A percentile compares a stretch with the other conserved stretches of the same genome.
These are phyloP conservation scores for Aldabrachelys gigantea DNA, from an alignment of 2,113 vertebrate species.

Conservation along the genomic window DNA sequence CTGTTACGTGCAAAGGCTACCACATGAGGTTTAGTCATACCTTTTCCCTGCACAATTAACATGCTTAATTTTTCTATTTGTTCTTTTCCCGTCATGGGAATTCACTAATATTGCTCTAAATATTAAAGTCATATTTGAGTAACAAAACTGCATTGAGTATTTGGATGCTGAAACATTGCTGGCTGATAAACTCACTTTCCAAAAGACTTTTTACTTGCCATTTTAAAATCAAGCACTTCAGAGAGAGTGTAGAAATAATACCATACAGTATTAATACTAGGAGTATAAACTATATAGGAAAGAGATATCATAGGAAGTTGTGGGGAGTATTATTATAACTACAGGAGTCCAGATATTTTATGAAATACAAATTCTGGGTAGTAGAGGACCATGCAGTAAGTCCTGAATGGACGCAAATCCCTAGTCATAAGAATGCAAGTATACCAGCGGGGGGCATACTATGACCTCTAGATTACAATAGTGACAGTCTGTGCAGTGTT, in stretches of 20 bases:
- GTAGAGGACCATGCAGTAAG: not conserved
- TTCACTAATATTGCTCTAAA: not conserved
- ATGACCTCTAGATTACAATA: not conserved
- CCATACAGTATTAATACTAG: not conserved
- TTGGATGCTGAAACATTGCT: not conserved
- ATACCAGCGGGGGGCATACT: not conserved
- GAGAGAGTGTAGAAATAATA: not conserved
- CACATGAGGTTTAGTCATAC: not conserved
- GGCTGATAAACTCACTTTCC: not conserved
- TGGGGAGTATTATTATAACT: fast-evolving
- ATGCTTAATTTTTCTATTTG: not conserved
- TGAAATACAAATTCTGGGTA: not conserved
- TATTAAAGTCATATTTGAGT: not conserved
- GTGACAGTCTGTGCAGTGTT: not conserved
- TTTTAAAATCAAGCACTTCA: not conserved
- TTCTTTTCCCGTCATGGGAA: not conserved
- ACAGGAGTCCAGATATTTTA: not conserved
- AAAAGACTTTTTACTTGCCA: not conserved
- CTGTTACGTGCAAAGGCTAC: not conserved
- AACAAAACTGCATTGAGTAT: not conserved
- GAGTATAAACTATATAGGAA: not conserved
- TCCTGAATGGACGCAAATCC: fast-evolving
- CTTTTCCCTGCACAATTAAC: not conserved
- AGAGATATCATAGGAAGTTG: not conserved
- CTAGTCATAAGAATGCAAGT: not conserved